A percentile compares a stretch with the other conserved stretches of the same genome.
Conservation (phyloP, 2,888 invertebrate species). For the Lomographa bimaculata region DNA sequence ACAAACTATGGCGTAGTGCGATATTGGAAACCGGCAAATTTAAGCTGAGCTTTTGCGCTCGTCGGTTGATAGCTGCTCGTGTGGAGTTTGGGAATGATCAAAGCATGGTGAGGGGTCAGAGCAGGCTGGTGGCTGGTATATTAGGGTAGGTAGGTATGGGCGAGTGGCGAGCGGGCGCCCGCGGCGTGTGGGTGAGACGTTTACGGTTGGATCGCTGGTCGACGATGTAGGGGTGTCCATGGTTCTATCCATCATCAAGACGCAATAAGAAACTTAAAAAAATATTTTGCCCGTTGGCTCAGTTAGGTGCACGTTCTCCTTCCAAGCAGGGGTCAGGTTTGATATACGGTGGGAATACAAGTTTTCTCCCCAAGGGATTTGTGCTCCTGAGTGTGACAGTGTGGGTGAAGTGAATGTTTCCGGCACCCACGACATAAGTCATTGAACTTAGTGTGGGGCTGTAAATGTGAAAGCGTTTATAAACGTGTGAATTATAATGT, state of each 20-base stretch:
- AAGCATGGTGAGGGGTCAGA: constrained; percentile 44
- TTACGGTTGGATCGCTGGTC: constrained; percentile 81
- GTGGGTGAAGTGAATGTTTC: too few species aligned
- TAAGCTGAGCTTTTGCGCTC: constrained; percentile 46
- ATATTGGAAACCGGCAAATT: constrained; percentile 61
- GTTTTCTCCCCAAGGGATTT: too few species aligned
- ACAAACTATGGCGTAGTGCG: constrained; percentile 77
- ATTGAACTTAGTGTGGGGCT: too few species aligned
- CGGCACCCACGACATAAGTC: too few species aligned
- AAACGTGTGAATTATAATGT: too few species aligned
- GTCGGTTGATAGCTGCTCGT: constrained; percentile 27
- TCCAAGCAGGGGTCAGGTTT: too few species aligned
- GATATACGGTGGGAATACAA: too few species aligned
- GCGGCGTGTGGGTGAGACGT: constrained; percentile 82
- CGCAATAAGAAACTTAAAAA: background rate
- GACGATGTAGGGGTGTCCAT: constrained; percentile 64
- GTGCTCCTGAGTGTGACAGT: too few species aligned
- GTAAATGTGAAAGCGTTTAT: too few species aligned
- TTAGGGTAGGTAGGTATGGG: constrained; percentile 72
- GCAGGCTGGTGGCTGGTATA: constrained; percentile 51
- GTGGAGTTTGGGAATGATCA: constrained; percentile 26
- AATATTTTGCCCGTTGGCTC: too few species aligned
- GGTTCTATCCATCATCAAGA: constrained; percentile 1
- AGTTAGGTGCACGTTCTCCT: too few species aligned
- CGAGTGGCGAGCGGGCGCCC: constrained; percentile 75